phyloP scores from a whole-genome alignment of 2,888 invertebrate species.

The Plusia festucae region DNA sequence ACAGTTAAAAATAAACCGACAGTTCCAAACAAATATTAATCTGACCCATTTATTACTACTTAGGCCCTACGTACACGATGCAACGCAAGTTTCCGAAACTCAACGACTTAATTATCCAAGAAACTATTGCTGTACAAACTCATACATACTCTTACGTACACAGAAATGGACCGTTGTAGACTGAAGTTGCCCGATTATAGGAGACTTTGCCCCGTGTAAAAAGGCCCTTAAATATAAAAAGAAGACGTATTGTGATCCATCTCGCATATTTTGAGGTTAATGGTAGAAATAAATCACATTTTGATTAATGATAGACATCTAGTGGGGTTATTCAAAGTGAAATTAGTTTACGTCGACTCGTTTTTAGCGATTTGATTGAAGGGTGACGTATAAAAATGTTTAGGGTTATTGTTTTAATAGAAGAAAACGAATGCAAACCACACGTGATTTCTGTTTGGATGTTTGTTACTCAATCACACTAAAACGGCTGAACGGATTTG shows the following conservation, averaged over 20 bases:
- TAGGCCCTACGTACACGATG: not conserved
- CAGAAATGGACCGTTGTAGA: too few species aligned
- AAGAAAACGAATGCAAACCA: too few species aligned
- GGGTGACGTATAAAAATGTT: not conserved
- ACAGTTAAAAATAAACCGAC: slow-evolving; percentile 12
- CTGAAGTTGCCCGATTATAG: too few species aligned
- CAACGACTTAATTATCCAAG: too few species aligned
- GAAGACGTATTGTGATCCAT: slow-evolving; percentile 49
- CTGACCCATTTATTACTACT: slow-evolving; percentile 36
- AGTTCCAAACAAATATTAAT: slow-evolving; percentile 11
- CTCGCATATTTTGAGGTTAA: slow-evolving; percentile 43
- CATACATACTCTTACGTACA: too few species aligned
- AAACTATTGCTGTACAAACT: too few species aligned
- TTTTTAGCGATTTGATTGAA: slow-evolving; percentile 9
- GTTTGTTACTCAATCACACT: too few species aligned
- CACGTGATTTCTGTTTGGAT: too few species aligned
- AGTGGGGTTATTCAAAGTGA: slow-evolving; percentile 23
- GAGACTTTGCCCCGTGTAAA: too few species aligned
- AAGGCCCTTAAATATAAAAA: not conserved
- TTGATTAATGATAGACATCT: slow-evolving; percentile 48
- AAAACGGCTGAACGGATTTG: too few species aligned
- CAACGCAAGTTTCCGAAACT: too few species aligned
- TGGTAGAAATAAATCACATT: slow-evolving; percentile 45
- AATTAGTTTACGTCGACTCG: slow-evolving; percentile 27
- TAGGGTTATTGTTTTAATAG: too few species aligned